Evolutionary conservation across 2,797 vertebrate genomes (phyloP), one percentile per base, ranked within the genome.

Genomic region (Hoplostethus mediterraneus): DNA sequence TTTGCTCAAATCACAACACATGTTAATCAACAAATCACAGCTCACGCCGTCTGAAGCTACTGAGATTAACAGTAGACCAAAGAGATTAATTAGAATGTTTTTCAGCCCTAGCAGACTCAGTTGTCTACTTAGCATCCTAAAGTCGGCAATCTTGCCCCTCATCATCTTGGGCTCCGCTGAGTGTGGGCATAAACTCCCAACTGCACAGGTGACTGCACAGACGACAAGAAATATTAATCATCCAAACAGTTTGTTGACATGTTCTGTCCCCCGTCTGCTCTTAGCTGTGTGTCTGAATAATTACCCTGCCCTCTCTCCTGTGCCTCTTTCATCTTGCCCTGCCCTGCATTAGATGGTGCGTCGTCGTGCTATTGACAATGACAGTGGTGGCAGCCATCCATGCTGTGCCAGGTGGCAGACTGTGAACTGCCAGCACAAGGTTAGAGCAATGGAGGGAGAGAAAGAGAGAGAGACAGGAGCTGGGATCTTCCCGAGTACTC

Each of bases 251-350:
- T 87, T 92, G 89, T 90, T 87, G 90, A 92, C 90, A 87, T 73
- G 58, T 83, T 80, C 73, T 79, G 68, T 84, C 75, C 77, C 38
- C 83, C 45, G 72, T 86, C 81, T 85, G 88, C 86, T 89, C 81
- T 90, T 87, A 80, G 75, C 75, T 75, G 77, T 81, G 75, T 67
- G 83, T 88, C 78, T 93, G 92, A 94, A 94, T 93, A 94, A 94
- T 94, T 87, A 91, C 85, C 80, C 85, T 77, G 81, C 77, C 88
- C 89, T 88, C 79, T 84, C 84, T 53, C 83, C 84, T 83, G 83
- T 71, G 84, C 70, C 69, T 84, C 78, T 88, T 89, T 92, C 82
- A 88, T 91, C 84, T 86, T 21, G 33, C 63, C 82, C 67, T 80
- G 71, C 80, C 87, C 84, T 63, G 66, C 80, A 80, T 88, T 90